phyloP scores from a whole-genome alignment of 2,888 invertebrate genomes.

The Nemurella pictetii region DNA sequence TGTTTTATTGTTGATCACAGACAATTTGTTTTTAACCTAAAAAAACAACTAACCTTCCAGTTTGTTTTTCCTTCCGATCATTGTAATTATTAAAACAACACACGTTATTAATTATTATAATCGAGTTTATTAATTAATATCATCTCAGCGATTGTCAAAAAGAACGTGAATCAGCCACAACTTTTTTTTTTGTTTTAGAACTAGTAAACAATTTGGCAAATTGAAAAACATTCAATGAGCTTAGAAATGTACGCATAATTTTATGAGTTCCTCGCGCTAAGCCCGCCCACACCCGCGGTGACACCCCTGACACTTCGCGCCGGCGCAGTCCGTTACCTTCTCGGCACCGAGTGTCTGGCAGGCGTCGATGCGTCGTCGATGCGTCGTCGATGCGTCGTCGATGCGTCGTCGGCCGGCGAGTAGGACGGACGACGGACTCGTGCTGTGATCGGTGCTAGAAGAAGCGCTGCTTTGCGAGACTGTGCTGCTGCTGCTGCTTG shows the following conservation, averaged over 20 bases:
- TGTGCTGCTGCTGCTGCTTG: too few species aligned
- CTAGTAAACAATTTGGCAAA: conserved; percentile 12
- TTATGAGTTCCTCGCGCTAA: neutral
- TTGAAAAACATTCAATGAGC: conserved; percentile 21
- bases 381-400: neutral
- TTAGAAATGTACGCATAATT: conserved; percentile 20
- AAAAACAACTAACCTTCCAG: conserved; percentile 21
- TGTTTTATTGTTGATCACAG: conserved; percentile 37
- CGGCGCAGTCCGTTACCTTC: too few species aligned
- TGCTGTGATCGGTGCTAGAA: conserved; percentile 2
- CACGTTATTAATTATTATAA: conserved; percentile 8
- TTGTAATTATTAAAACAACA: conserved; percentile 9
- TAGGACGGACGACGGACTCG: neutral
- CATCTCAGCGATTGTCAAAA: conserved; percentile 34
- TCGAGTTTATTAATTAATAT: neutral
- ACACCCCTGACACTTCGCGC: neutral
- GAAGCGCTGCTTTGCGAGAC: neutral
- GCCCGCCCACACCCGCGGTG: neutral
- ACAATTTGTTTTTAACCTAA: conserved; percentile 32
- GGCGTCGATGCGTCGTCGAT: neutral
- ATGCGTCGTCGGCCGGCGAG: neutral
- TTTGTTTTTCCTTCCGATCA: neutral
- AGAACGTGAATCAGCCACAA: conserved; percentile 23
- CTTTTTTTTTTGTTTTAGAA: conserved; percentile 3
- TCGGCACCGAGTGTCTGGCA: neutral